Evolutionary conservation across 2,888 invertebrate genomes (phyloP).

Genomic region (Arge pagana): DNA sequence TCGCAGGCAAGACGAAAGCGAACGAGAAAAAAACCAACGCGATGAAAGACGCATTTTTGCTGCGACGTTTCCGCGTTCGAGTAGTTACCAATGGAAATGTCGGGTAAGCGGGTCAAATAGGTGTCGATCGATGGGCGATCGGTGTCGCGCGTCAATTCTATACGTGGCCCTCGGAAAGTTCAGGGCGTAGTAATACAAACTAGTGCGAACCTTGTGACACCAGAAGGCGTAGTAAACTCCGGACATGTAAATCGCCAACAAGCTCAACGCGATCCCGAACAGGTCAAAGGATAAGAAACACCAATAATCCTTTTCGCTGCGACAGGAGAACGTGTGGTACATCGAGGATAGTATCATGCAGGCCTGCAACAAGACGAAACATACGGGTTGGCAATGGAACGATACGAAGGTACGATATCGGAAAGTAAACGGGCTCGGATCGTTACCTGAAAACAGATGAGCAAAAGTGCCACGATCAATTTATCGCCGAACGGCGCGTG

Average conservation of each 20-base stretch:
- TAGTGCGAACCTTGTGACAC: constrained; percentile 92
- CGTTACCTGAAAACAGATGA: constrained; percentile 89
- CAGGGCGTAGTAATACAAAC: too few relatives aligned
- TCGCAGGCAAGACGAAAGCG: too few relatives aligned
- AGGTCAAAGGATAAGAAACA: constrained; percentile 89
- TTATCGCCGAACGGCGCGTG: constrained; percentile 83
- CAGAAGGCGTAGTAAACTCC: constrained; percentile 97
- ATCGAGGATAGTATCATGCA: constrained; percentile 92
- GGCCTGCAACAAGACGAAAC: constrained; percentile 65
- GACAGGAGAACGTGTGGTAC: constrained; percentile 94
- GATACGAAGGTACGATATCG: neutral
- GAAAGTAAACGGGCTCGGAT: too few relatives aligned
- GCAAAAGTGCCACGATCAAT: constrained; percentile 79
- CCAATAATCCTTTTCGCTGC: constrained; percentile 83
- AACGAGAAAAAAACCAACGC: too few relatives aligned
- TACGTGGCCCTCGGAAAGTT: too few relatives aligned
- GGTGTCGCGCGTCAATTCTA: too few relatives aligned
- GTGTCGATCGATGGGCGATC: too few relatives aligned
- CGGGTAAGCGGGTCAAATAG: too few relatives aligned
- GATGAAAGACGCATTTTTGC: too few relatives aligned
- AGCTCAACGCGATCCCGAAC: constrained; percentile 89
- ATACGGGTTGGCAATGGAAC: too few relatives aligned
- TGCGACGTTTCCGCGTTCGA: too few relatives aligned
- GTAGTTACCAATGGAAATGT: too few relatives aligned
- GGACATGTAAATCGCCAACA: constrained; percentile 92